Conservation (phyloP, 2,113 vertebrate genomes). For the Mus pahari region DNA sequence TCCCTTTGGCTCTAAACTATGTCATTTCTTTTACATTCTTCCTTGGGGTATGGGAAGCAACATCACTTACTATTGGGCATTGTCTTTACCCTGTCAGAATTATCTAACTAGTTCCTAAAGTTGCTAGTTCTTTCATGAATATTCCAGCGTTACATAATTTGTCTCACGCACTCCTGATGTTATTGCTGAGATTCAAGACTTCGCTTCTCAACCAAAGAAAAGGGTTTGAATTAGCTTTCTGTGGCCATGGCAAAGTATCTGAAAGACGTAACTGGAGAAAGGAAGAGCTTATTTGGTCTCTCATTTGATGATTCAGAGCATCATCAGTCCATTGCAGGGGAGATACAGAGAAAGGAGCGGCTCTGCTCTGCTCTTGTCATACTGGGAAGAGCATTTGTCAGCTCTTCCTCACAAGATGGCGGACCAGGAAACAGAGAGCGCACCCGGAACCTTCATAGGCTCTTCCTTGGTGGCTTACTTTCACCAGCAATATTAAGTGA, state of each 20-base stretch:
- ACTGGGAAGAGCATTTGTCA: background rate
- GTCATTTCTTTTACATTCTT: background rate
- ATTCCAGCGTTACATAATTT: background rate
- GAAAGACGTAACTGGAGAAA: background rate
- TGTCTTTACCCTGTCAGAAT: background rate
- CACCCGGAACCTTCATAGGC: background rate
- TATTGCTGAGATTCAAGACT: background rate
- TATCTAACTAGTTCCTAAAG: background rate
- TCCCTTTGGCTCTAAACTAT: background rate
- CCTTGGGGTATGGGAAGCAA: background rate
- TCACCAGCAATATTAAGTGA: background rate
- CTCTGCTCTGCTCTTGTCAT: background rate
- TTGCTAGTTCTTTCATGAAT: background rate
- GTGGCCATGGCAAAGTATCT: background rate
- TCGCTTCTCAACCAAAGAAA: background rate
- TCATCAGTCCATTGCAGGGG: too few species aligned
- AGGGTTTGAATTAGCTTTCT: background rate
- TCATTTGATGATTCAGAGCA: background rate
- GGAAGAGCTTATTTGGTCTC: background rate
- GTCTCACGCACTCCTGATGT: background rate
- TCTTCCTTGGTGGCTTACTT: background rate
- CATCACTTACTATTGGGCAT: background rate
- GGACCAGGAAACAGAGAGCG: background rate
- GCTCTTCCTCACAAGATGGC: background rate
- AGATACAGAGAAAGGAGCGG: background rate